Evolutionary conservation across 2,113 vertebrate species (phyloP), one percentile per base, ranked within the genome.

Genomic region (Capreolus pygargus): DNA sequence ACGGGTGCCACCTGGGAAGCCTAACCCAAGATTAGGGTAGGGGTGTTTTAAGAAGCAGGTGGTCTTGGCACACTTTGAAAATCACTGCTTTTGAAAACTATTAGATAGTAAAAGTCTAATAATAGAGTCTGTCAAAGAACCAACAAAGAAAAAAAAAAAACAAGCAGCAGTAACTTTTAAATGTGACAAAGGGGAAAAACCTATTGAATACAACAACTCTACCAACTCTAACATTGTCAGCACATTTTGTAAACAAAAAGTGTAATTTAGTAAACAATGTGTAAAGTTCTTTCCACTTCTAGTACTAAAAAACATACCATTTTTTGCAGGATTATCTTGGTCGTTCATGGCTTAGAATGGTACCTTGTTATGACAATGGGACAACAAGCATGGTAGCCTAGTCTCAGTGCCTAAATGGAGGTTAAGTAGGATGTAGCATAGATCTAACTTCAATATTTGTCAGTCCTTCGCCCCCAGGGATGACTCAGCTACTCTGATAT

Each of bases 11-110:
- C 36, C 23, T 27, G 36, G 70, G 70, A 76, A 76, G 70, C 70
- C 36, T 43, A 3, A 25, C 70, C 36, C 86, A 60, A 61, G 23
- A n/a, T 30, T 36, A 60, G 28, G 19, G 67, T 92, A 58, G 15
- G 16, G 82, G 33, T 30, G 57, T 89, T 97, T 97, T 52, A 89
- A 94, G 10, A 90, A 95, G 61, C 74, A 97, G 28, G 79, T 95
- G 61, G 70, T 94, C 58, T 84, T 94, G 74, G 61, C 61, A 92
- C 52, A 76, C 39, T 81, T 76, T n/a, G 83, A 67, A 91, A 97
- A 89, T 94, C 52, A 88, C 39, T 89, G n/a, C 25, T 76, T 92
- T 91, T 76, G 33, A 82, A 39, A 52, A 55, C n/a, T 57, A 7
- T 89, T 58, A 95, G 8, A 47, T 82, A 82, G 95, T 91, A 54